Percentiles rank a stretch among this genome's conserved stretches.
Conservation (phyloP, 2,888 invertebrate genomes). For the Thereva nobilitata region DNA sequence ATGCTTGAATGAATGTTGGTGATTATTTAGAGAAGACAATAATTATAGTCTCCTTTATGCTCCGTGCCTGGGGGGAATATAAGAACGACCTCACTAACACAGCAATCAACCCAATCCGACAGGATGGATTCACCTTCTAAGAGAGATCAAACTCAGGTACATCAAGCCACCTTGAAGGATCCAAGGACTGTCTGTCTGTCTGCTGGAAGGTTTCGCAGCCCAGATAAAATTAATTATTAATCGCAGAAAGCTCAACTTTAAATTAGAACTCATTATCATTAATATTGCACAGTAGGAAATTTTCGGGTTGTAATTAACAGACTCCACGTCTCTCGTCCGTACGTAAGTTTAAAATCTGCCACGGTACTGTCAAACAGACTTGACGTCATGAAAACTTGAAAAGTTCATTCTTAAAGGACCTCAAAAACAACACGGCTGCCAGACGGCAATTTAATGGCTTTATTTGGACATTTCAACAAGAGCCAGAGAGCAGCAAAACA, state of each 20-base stretch:
- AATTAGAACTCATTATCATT: constrained; percentile 37
- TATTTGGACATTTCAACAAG: constrained; percentile 20
- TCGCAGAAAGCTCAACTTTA: constrained; percentile 31
- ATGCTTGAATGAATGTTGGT: too few species aligned
- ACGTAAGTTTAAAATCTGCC: not conserved
- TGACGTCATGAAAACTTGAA: too few species aligned
- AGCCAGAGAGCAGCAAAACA: too few species aligned
- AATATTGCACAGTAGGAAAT: constrained; percentile 29
- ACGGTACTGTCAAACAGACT: too few species aligned
- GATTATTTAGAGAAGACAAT: too few species aligned
- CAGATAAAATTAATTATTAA: constrained; percentile 29
- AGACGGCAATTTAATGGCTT: constrained; percentile 1
- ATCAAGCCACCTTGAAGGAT: constrained; percentile 18
- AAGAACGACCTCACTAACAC: too few species aligned
- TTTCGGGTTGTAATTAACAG: constrained; percentile 27
- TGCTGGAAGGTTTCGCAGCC: not conserved
- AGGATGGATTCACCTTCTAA: not conserved
- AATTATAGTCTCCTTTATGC: too few species aligned
- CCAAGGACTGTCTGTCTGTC: not conserved
- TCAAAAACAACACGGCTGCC: not conserved
- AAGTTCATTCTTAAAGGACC: too few species aligned
- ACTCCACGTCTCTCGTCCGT: constrained; percentile 2
- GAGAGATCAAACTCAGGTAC: not conserved
- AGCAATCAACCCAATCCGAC: too few species aligned
- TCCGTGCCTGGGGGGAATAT: too few species aligned